A percentile compares a stretch with the other conserved stretches of the same genome.
phyloP scores from a whole-genome alignment of 2,113 vertebrate genomes.

The Bufo bufo region DNA sequence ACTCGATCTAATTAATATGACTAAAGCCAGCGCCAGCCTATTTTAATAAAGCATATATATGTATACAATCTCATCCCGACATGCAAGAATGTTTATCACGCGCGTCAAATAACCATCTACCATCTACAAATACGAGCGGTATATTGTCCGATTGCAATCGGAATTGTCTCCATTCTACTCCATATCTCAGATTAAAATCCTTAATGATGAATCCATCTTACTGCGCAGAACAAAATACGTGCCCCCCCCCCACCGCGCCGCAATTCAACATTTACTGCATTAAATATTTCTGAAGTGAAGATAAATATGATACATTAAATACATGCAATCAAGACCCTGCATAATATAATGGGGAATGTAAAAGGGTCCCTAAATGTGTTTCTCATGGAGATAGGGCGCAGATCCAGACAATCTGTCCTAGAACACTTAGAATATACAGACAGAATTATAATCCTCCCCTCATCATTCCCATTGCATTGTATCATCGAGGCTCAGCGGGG shows the following conservation, averaged over 20 bases:
- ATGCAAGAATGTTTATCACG: no score
- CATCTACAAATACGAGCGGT: no score
- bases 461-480: slow-evolving; percentile 27
- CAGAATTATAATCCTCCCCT: not conserved
- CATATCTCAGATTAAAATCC: no score
- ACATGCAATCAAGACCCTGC: slow-evolving; percentile 15
- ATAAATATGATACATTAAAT: slow-evolving; percentile 41
- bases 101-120: no score
- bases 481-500: slow-evolving; percentile 40
- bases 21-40: no score
- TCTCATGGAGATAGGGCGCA: not conserved
- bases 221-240: not conserved
- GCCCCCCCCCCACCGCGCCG: not conserved
- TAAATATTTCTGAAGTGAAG: slow-evolving; percentile 17
- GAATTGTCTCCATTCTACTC: no score
- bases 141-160: no score
- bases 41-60: no score
- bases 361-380: slow-evolving; percentile 26
- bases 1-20: no score
- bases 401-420: slow-evolving; percentile 10
- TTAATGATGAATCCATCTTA: not conserved
- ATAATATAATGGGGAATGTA: slow-evolving; percentile 41
- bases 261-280: slow-evolving; percentile 1
- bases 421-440: slow-evolving; percentile 21
- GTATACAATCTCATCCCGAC: no score